phyloP scores from a whole-genome alignment of 30 jellyfish, hydroid and myxozoan genomes.

The Phacellophora camtschatica region DNA sequence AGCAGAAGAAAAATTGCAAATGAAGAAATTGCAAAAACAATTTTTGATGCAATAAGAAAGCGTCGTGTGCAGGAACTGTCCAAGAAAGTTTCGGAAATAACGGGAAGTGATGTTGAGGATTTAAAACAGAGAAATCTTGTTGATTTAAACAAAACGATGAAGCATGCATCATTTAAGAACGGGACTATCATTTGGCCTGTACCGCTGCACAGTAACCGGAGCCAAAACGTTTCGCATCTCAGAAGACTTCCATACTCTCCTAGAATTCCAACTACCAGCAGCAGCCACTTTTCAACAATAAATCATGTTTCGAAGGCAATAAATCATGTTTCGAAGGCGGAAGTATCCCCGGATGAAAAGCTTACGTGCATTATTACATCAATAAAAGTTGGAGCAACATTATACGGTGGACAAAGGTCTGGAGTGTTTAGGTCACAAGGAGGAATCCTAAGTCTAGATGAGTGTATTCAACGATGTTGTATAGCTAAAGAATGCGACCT shows the following conservation, averaged over 20 bases:
- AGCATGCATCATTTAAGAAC: not conserved
- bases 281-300: not conserved
- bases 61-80: constrained; percentile 23
- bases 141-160: not conserved
- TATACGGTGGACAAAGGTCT: constrained; percentile 90
- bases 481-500: constrained; percentile 68
- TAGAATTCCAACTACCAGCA: not conserved
- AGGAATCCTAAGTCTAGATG: constrained; percentile 27
- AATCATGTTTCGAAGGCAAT: not conserved
- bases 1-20: constrained; percentile 10
- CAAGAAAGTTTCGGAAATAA: constrained; percentile 3
- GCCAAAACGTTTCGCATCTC: too few relatives aligned
- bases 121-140: not conserved
- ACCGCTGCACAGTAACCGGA: not conserved
- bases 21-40: constrained; percentile 20
- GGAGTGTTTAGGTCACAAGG: constrained; percentile 71
- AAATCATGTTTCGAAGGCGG: not conserved
- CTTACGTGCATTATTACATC: constrained; percentile 73
- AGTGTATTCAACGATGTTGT: constrained; percentile 86
- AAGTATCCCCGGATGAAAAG: constrained; percentile 9
- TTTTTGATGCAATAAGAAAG: constrained; percentile 22
- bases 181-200: not conserved
- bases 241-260: not conserved
- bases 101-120: not conserved
- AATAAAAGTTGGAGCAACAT: constrained; percentile 59